Conservation (phyloP, 2,113 vertebrate species). For the Lagopus muta region DNA sequence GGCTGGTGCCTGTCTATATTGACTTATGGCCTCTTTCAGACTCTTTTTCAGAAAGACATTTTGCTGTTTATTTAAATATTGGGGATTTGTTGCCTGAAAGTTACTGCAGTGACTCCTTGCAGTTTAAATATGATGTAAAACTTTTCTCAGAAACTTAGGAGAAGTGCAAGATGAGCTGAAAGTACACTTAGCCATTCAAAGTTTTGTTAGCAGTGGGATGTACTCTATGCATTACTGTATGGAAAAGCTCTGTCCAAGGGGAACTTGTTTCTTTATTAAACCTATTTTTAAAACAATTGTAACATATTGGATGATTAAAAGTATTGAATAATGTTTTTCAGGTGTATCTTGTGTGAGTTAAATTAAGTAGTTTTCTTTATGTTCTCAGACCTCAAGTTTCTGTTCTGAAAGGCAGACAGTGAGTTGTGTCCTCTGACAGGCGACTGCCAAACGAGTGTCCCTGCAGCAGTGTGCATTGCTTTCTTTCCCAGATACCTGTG, state of each 20-base stretch:
- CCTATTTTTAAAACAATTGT: neutral
- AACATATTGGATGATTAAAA: neutral
- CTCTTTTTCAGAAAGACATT: neutral
- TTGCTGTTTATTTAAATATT: conserved; percentile 4
- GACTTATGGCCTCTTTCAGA: neutral
- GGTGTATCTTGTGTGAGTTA: neutral
- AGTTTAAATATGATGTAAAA: neutral
- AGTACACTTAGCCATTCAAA: neutral
- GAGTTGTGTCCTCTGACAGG: neutral
- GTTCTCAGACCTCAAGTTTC: neutral
- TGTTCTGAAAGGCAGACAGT: neutral
- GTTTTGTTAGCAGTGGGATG: neutral
- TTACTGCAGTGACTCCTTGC: neutral
- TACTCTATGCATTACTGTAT: neutral
- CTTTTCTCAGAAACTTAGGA: neutral
- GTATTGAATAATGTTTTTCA: neutral
- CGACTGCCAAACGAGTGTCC: neutral
- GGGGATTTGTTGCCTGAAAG: neutral
- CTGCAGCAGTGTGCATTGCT: fast-evolving
- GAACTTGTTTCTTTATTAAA: neutral
- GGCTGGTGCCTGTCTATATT: neutral
- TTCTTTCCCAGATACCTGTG: neutral
- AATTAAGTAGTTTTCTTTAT: neutral
- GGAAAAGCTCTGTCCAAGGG: neutral
- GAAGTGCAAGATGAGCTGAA: neutral